A percentile compares a stretch with the other conserved stretches of the same genome.
Conservation (phyloP, 2,797 vertebrate genomes). For the Pseudocheirus occidentalis region DNA sequence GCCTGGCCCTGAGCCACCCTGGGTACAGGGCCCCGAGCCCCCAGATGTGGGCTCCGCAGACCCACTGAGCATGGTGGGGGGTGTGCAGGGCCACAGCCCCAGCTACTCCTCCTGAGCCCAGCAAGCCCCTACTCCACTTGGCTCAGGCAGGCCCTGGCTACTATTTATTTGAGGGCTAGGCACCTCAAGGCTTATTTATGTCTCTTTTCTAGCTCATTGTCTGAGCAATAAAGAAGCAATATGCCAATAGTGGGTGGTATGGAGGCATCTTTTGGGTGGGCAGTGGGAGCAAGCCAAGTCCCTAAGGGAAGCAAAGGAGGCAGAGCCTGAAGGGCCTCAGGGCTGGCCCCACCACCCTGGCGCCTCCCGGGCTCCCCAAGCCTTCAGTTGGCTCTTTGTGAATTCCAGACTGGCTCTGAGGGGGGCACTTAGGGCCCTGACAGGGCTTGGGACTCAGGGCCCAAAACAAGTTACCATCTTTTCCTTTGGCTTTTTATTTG, state of each 20-base stretch:
- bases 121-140: neutral
- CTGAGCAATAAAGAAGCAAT: neutral
- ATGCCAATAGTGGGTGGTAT: neutral
- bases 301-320: too few relatives aligned
- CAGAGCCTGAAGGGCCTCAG: neutral
- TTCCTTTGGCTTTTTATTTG: constrained; percentile 80
- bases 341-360: too few relatives aligned
- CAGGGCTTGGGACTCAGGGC: neutral
- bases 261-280: neutral
- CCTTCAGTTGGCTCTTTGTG: neutral
- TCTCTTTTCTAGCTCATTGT: neutral
- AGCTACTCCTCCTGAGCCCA: constrained; percentile 65
- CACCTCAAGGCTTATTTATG: neutral
- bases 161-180: neutral
- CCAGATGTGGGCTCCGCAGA: constrained; percentile 62
- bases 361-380: too few relatives aligned
- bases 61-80: constrained; percentile 70
- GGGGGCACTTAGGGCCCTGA: neutral
- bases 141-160: neutral
- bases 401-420: neutral
- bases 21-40: constrained; percentile 8
- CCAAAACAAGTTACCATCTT: neutral
- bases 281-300: too few relatives aligned
- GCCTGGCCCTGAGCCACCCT: accelerated
- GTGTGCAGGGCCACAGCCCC: constrained; percentile 47